These are phyloP conservation scores for Eurytoma adleriae DNA, from an alignment of 2,888 invertebrate species.

Conservation along the genomic window DNA sequence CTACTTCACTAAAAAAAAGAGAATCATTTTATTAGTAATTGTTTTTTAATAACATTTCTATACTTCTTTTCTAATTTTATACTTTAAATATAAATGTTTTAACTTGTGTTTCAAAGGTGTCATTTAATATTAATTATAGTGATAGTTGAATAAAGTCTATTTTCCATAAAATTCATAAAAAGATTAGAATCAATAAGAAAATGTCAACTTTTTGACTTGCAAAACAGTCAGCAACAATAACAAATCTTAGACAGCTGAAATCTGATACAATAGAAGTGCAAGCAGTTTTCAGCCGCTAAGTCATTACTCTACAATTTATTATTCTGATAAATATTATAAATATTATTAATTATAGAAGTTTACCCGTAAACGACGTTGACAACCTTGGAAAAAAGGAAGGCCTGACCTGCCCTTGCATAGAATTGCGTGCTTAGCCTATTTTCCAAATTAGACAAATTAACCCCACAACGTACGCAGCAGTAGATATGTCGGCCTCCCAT, in stretches of 20 bases:
- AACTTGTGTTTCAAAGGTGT: not conserved
- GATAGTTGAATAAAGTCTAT: not conserved
- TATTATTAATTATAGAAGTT: not conserved
- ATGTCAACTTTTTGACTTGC: not conserved
- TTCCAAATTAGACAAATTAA: conserved; percentile 41
- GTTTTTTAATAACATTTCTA: not conserved
- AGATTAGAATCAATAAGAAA: not conserved
- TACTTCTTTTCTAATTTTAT: not conserved
- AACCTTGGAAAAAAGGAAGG: conserved; percentile 52
- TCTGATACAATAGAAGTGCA: not conserved
- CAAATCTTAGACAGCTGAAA: not conserved
- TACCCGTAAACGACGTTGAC: conserved; percentile 54
- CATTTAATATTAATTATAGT: not conserved
- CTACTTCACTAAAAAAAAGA: conserved; percentile 83
- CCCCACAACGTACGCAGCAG: conserved; percentile 45
- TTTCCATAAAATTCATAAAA: too few relatives aligned
- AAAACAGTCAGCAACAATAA: not conserved
- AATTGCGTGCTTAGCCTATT: conserved; percentile 48
- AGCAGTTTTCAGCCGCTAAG: not conserved
- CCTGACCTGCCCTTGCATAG: conserved; percentile 47
- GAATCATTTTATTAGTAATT: not conserved
- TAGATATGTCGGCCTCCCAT: conserved; percentile 42
- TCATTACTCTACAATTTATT: not conserved
- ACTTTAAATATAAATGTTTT: conserved; percentile 1
- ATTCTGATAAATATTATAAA: not conserved